Percentiles rank a stretch among this genome's conserved stretches.
phyloP scores from a whole-genome alignment of 2,113 vertebrate species.

The Corapipo altera region DNA sequence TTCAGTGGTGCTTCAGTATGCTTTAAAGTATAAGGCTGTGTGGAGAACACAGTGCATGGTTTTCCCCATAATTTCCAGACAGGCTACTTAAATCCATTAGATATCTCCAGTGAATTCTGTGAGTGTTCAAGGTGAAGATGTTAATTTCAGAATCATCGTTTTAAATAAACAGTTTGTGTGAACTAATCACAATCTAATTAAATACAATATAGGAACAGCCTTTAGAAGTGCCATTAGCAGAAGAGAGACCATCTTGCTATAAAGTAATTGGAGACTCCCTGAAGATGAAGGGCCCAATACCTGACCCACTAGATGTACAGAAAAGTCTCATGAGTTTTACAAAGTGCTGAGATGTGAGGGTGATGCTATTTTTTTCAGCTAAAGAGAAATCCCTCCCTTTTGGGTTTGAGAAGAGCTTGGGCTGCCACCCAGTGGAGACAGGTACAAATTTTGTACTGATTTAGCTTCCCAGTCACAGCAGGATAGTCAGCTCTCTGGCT shows the following conservation, averaged over 20 bases:
- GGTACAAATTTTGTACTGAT: background rate
- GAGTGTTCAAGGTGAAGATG: background rate
- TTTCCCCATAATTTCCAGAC: background rate
- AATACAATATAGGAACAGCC: background rate
- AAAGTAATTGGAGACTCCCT: background rate
- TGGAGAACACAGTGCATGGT: accelerated
- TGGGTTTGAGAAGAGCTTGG: background rate
- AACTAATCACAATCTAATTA: background rate
- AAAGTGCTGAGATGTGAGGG: background rate
- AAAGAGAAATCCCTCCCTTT: background rate
- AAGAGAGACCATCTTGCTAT: background rate
- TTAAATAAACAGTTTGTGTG: background rate
- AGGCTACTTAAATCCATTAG: background rate
- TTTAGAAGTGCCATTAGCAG: background rate
- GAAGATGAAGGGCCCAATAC: background rate
- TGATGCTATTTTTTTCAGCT: background rate
- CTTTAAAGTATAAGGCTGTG: background rate
- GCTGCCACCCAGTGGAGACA: constrained; percentile 60
- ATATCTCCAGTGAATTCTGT: background rate
- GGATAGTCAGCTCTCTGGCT: accelerated
- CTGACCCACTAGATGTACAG: background rate
- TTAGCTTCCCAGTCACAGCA: accelerated
- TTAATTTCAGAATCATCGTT: background rate
- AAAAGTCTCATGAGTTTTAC: background rate
- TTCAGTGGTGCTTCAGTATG: background rate